Base-by-base conservation (phyloP, 2,888 invertebrate species). In the Hydroisotoma schaefferi region DNA sequence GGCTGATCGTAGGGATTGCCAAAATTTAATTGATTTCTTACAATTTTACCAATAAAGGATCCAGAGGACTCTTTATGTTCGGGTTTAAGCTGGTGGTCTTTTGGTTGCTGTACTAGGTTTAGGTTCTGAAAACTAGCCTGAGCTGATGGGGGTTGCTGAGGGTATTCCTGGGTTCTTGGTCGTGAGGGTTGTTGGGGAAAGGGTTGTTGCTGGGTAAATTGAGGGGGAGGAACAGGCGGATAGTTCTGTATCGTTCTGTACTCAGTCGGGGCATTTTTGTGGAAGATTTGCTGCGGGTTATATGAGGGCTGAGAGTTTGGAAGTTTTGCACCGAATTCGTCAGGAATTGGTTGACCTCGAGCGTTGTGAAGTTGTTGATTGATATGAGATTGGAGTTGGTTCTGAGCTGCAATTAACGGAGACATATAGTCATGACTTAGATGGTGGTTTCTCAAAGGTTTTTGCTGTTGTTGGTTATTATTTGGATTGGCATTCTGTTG, bases 291-390 rank as follows among this genome's bases (percentile, higher is more conserved):
- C 25, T 59, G 59, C 26, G 15, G 48, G 28, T 29, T 37, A 10
- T 28, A 48, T 26, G 49, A 43, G 18, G 43, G 56, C 12, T 38
- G 52, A 29, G 61, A 40, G 33, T 47, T 23, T 58, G 62, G 62
- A 27, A 62, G 58, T 51, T 58, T 49, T 25, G 62, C 62, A 8
- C 62, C 62, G 27, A 62, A 62, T 27, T 62, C 62, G 43, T 56
- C 15, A n/a, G 43, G 47, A 1, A 43, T 6, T 46, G 60, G 52
- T 26, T 56, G 57, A n/a, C 37, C 38, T 25, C 59, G 65, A 15
- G 56, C 54, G 27, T 61, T 57, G 10, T 58, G 49, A 8, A 28
- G 12, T 20, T 57, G 57, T 25, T 48, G 59, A 40, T 40, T 15
- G 5, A 5, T 20, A 15, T 60, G 60, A 28, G 52, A 51, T 27